Evolutionary conservation across 2,113 vertebrate species (phyloP).

Genomic region (Semicossyphus pulcher): DNA sequence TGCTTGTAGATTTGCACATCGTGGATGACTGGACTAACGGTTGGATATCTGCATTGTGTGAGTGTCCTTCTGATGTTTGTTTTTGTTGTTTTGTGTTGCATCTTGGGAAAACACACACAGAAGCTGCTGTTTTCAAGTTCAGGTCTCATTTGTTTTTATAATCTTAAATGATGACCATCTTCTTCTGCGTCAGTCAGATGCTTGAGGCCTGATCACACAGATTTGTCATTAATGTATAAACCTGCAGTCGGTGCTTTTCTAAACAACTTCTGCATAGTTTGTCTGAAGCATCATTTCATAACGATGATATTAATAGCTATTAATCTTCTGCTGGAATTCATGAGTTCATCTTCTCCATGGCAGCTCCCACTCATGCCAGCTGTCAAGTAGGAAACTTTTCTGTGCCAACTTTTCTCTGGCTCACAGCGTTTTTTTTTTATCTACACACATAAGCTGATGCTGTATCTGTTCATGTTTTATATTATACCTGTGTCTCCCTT

Average conservation of each 20-base stretch:
- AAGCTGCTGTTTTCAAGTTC: too few relatives aligned
- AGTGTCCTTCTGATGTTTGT: too few relatives aligned
- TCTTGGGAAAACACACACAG: too few relatives aligned
- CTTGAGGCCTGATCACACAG: not conserved
- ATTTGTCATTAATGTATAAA: not conserved
- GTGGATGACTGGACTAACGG: too few relatives aligned
- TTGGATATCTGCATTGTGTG: too few relatives aligned
- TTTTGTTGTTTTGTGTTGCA: too few relatives aligned
- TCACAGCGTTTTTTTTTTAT: not conserved
- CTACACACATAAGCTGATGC: slow-evolving; percentile 15
- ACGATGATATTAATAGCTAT: not conserved
- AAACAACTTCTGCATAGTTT: not conserved
- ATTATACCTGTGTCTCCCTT: slow-evolving; percentile 92
- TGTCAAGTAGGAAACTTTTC: not conserved
- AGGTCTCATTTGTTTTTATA: too few relatives aligned
- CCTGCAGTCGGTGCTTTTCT: not conserved
- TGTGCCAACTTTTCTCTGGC: not conserved
- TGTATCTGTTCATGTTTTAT: slow-evolving; percentile 32
- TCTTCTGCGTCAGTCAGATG: not conserved
- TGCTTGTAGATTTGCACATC: too few relatives aligned
- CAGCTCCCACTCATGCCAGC: not conserved
- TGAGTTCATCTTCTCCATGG: not conserved
- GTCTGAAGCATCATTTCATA: slow-evolving; percentile 4
- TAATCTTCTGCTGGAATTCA: not conserved
- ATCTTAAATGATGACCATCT: not conserved